A percentile compares a stretch with the other conserved stretches of the same genome.
Conservation (phyloP, 2,888 invertebrate species). For the Pyralis farinalis region DNA sequence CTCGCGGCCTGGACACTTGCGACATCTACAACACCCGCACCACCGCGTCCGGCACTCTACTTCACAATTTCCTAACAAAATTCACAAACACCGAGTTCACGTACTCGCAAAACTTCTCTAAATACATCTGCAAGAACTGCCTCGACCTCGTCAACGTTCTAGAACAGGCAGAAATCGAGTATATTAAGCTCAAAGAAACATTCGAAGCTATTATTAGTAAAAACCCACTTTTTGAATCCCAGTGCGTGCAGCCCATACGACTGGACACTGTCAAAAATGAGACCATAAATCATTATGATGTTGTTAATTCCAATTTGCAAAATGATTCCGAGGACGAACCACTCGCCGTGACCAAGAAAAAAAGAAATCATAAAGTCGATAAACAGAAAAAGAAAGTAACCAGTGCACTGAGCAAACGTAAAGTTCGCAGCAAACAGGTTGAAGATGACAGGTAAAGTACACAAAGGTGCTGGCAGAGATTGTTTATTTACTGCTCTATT, state of each 20-base stretch:
- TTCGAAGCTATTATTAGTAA: conserved; percentile 61
- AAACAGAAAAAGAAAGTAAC: conserved; percentile 51
- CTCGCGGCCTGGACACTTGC: conserved; percentile 37
- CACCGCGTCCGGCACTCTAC: conserved; percentile 37
- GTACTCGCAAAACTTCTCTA: conserved; percentile 32
- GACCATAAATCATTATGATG: conserved; percentile 11
- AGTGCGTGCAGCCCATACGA: conserved; percentile 23
- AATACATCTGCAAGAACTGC: conserved; percentile 54
- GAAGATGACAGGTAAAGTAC: conserved; percentile 15
- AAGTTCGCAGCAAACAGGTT: conserved; percentile 28
- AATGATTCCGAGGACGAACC: conserved; percentile 59
- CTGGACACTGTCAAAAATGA: conserved; percentile 39
- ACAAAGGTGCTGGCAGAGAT: too few relatives aligned
- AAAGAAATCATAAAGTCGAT: conserved; percentile 43
- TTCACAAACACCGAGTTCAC: conserved; percentile 41
- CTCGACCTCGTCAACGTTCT: conserved; percentile 57
- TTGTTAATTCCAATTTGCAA: conserved; percentile 14
- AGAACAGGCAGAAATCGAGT: conserved; percentile 63
- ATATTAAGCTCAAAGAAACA: conserved; percentile 53
- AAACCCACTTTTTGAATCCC: conserved; percentile 54
- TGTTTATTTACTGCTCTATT: too few relatives aligned
- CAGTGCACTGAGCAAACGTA: conserved; percentile 21
- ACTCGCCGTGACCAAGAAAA: conserved; percentile 52
- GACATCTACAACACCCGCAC: conserved; percentile 46
- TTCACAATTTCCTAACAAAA: conserved; percentile 48